Evolutionary conservation across 2,888 invertebrate genomes (phyloP), one percentile per base, ranked within the genome.

Genomic region (Tethea ocularis): DNA sequence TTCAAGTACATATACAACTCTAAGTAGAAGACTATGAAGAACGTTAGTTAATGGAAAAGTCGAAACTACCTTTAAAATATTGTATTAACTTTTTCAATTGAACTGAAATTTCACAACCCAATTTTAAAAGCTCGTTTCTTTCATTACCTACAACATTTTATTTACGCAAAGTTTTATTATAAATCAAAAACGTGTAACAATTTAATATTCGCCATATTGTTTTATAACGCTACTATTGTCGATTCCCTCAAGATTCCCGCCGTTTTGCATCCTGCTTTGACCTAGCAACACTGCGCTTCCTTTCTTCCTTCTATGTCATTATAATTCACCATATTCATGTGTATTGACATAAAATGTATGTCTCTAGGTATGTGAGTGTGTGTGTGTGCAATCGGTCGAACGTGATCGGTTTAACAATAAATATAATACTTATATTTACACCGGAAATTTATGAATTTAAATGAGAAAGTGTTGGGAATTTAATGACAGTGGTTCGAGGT

Each of bases 391-490:
- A 88, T 88, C 87, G 88, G 83, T 84, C 85, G 85, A 78, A 87
- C 91, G 92, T 93, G 91, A 84, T 70, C 64, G 61, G 87, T 70
- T 69, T 90, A 73, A 78, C 83, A 89, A 90, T 84, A 46, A 77
- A 74, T 76, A 68, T 74, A 81, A 78, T 78, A 80, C 78, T n/a
- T n/a, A n/a, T n/a, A 82, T 84, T 84, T 83, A 83, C 89, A 91
- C 92, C 92, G 92, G 93, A 93, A 91, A 93, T 91, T 91, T 92
- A 93, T 91, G 90, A 91, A 93, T 93, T 91, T 89, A 88, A 91
- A 93, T 92, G 88, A 87, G 91, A 91, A 91, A 91, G 91, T 91
- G 93, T 88, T 87, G 89, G 87, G 91, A 91, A 91, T 93, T 89
- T 91, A 90, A 92, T 93, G 87, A 85, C 82, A 80, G 77, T 67